Conservation (phyloP, 2,888 invertebrate species). For the Rhorus exstirpatorius region DNA sequence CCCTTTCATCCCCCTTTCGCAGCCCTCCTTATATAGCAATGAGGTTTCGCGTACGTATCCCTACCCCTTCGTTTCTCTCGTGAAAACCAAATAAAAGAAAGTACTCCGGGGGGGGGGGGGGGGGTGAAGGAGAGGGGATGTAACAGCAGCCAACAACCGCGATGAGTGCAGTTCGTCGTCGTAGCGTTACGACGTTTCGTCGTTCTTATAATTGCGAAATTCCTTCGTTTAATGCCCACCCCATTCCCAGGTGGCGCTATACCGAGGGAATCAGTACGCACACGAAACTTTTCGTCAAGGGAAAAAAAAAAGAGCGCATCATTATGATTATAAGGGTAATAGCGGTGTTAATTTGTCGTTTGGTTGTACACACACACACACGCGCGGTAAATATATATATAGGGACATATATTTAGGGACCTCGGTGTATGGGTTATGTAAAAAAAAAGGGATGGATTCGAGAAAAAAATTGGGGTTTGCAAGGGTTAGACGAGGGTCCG, state of each 20-base stretch:
- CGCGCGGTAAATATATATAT: not conserved
- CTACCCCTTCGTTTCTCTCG: not conserved
- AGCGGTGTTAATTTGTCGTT: not conserved
- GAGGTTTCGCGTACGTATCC: conserved; percentile 27
- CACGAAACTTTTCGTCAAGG: conserved; percentile 12
- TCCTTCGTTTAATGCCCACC: conserved; percentile 50
- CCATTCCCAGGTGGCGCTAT: conserved; percentile 3
- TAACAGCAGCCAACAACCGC: conserved; percentile 60
- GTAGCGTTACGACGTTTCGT: conserved; percentile 60
- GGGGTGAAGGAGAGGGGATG: conserved; percentile 4
- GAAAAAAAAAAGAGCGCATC: not conserved
- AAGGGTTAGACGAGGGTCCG: no score
- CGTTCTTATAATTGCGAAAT: conserved; percentile 66
- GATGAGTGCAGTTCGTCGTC: conserved; percentile 42
- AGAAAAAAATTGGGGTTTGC: no score
- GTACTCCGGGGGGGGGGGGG: not conserved
- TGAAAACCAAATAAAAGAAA: conserved; percentile 60
- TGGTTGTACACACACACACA: not conserved
- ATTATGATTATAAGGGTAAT: not conserved
- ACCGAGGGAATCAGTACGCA: conserved; percentile 6
- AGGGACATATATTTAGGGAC: no score
- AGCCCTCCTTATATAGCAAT: conserved; percentile 18
- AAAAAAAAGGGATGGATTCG: not conserved
- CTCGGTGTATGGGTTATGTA: not conserved
- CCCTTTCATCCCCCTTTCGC: conserved; percentile 21